Base-by-base conservation (phyloP, 2,888 invertebrate species). In the Sarcophaga variegata region DNA sequence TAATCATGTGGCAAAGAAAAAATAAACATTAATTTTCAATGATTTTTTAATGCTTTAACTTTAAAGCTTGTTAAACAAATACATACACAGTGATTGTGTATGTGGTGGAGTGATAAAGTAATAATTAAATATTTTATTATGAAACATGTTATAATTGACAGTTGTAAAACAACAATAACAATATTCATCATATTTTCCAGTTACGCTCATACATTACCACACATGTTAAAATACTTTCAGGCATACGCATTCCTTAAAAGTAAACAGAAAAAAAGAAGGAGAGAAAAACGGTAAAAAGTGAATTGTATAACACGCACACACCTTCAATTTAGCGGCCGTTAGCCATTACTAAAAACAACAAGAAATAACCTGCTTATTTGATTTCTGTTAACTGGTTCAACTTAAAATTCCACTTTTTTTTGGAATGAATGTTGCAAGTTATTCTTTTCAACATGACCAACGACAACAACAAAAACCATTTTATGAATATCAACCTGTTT, bases 101-200 rank as follows among this genome's bases (percentile, higher is more conserved):
- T 37, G 54, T 54, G 25, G 25, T 60, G 80, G 76, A 54, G 4
- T 54, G 4, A 45, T 49, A 25, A 66, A 62, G 49, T 37, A 27
- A 75, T 69, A 71, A 75, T 85, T 54, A 71, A 37, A 37, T 37
- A 37, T 37, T 76, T 62, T 62, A 72, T 85, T 85, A 85, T 66
- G 80, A 76, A 75, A 80, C 84, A 62, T 83, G 70, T 64, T 75
- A 64, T 76, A 81, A 85, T 77, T 85, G 76, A 71, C 84, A 74
- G 81, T 79, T 78, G 83, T 78, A 60, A 82, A 25, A 69, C 81
- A 78, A 72, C 80, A 80, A 47, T 22, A n/a, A 49, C 54, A n/a
- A 49, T 54, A 59, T 76, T 84, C 27, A 70, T 27, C 11, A 80
- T 54, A 59, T 76, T 84, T 59, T 75, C 47, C 17, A 80, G 17